Percentiles rank a stretch among this genome's conserved stretches.
phyloP scores from a whole-genome alignment of 2,113 vertebrate species.

The Morone chrysops region DNA sequence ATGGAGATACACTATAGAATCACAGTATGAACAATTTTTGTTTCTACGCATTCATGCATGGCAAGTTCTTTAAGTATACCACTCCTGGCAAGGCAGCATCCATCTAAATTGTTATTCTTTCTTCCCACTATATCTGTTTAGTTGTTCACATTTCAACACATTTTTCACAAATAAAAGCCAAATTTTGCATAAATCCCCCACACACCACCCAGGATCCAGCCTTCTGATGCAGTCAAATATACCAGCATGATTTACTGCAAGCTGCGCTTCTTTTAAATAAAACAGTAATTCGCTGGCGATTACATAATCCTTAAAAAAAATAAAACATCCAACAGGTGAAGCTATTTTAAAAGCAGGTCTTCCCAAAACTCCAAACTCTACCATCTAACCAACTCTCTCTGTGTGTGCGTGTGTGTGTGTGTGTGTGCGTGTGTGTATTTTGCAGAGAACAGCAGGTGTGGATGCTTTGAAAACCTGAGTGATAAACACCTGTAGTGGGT shows the following conservation, averaged over 20 bases:
- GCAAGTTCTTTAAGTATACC: neutral
- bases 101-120: constrained; percentile 1
- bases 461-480: constrained; percentile 32
- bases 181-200: constrained; percentile 10
- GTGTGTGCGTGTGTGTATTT: neutral
- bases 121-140: neutral
- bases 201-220: neutral
- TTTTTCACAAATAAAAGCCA: constrained; percentile 5
- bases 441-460: constrained; percentile 42
- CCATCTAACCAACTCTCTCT: neutral
- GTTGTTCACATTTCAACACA: neutral
- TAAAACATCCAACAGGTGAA: constrained; percentile 11
- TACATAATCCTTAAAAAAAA: constrained; percentile 25
- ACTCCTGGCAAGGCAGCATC: neutral
- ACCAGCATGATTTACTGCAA: constrained; percentile 22
- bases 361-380: neutral
- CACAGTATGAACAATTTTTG: neutral
- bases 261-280: constrained; percentile 15
- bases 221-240: constrained; percentile 1
- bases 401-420: neutral
- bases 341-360: neutral
- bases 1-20: neutral
- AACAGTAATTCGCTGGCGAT: neutral
- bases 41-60: neutral
- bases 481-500: constrained; percentile 46